These are phyloP conservation scores for Silurus glanis DNA, from an alignment of 2,113 vertebrate genomes.

Conservation along the genomic window DNA sequence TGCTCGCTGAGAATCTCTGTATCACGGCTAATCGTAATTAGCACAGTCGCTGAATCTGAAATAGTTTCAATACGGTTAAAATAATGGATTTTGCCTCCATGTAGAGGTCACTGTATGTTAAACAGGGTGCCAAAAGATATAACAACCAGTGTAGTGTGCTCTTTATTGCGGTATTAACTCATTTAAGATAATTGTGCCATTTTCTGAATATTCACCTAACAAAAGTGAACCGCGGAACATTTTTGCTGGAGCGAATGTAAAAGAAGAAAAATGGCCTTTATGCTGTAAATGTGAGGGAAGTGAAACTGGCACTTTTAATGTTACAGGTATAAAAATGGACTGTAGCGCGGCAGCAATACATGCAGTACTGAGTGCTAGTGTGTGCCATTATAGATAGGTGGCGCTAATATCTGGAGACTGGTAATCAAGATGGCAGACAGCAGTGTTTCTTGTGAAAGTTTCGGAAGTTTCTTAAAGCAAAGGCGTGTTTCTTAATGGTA, in stretches of 20 bases:
- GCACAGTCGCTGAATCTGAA: neutral
- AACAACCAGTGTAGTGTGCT: neutral
- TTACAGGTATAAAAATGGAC: neutral
- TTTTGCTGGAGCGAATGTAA: neutral
- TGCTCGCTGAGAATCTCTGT: neutral
- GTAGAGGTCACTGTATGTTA: neutral
- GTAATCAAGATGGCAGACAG: no score
- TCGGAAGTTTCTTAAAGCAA: no score
- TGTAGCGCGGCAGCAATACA: no score
- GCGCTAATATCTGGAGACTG: no score
- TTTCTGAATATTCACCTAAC: neutral
- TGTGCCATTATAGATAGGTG: no score
- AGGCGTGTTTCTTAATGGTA: no score
- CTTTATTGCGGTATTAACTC: neutral
- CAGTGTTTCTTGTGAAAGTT: no score
- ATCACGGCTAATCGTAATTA: neutral
- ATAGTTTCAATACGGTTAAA: neutral
- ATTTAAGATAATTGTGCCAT: neutral
- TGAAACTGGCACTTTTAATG: neutral
- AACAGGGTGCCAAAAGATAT: conserved; percentile 3
- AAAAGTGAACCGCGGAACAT: neutral
- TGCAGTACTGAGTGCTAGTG: no score
- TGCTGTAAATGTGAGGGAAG: neutral
- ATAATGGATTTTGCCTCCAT: neutral
- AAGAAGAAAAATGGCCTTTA: neutral